These are phyloP conservation scores for Varroa destructor DNA, from an alignment of 1,140 invertebrate genomes.

Conservation along the genomic window DNA sequence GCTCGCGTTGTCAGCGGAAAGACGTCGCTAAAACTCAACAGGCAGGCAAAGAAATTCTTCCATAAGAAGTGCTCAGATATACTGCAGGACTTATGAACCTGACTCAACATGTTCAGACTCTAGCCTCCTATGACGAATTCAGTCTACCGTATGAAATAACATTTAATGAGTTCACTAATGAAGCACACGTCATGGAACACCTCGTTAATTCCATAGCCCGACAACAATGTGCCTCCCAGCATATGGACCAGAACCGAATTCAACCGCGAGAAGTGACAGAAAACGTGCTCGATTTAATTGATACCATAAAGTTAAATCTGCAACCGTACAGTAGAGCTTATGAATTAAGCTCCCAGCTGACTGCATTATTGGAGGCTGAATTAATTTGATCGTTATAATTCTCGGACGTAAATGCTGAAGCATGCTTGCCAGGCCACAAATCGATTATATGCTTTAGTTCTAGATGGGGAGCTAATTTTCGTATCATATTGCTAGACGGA, in stretches of 20 bases:
- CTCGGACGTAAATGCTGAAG: not conserved
- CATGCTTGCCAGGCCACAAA: not conserved
- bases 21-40: too few species aligned
- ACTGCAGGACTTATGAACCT: constrained; percentile 5
- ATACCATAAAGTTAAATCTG: not conserved
- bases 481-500: too few species aligned
- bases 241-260: not conserved
- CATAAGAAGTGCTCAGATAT: too few species aligned
- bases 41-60: too few species aligned
- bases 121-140: not conserved
- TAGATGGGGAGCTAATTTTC: too few species aligned
- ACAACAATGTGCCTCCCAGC: constrained; percentile 1
- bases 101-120: not conserved
- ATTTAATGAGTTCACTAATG: constrained; percentile 6
- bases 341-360: not conserved
- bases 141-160: not conserved
- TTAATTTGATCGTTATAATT: not conserved
- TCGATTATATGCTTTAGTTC: too few species aligned
- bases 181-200: not conserved
- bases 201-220: not conserved
- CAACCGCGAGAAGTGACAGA: not conserved
- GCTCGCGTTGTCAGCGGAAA: too few species aligned
- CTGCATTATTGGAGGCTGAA: not conserved
- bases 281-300: not conserved
- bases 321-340: not conserved